Conservation (phyloP, 2,113 vertebrate species). For the Thamnophis sirtalis region DNA sequence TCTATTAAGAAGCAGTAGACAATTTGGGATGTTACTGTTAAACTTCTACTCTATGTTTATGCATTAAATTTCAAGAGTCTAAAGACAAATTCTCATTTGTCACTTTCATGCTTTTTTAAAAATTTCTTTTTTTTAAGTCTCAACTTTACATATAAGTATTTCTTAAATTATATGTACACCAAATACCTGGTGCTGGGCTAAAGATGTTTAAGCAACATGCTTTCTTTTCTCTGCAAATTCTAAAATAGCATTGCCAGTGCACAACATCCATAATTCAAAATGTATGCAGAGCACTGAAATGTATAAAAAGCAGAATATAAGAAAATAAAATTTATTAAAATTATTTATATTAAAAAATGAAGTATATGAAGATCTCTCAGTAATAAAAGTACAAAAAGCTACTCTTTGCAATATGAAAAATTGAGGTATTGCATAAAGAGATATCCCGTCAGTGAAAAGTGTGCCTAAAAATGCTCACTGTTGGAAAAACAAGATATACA, state of each 20-base stretch:
- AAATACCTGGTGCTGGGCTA: conserved; percentile 84
- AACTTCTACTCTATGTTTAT: conserved; percentile 78
- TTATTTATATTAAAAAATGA: conserved; percentile 99
- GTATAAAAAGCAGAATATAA: conserved; percentile 99
- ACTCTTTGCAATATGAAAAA: conserved; percentile 99
- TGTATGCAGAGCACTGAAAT: conserved; percentile 99
- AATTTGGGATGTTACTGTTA: conserved; percentile 75
- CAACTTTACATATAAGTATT: conserved; percentile 86
- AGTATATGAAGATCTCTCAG: conserved; percentile 99
- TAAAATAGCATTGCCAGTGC: conserved; percentile 95
- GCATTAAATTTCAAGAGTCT: conserved; percentile 75
- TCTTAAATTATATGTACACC: conserved; percentile 86
- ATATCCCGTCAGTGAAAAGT: conserved; percentile 99
- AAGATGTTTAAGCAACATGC: conserved; percentile 84
- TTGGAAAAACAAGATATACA: conserved; percentile 99
- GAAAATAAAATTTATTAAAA: conserved; percentile 99
- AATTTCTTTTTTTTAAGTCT: conserved; percentile 86
- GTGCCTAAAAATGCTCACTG: conserved; percentile 99
- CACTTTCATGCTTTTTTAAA: conserved; percentile 75
- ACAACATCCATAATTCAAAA: conserved; percentile 94
- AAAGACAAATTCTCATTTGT: conserved; percentile 74
- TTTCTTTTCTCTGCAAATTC: conserved; percentile 95
- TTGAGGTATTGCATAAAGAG: conserved; percentile 99
- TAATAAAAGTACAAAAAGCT: conserved; percentile 99
- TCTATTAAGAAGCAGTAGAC: conserved; percentile 80